These are phyloP conservation scores for Setophaga petechia DNA, from an alignment of 2,113 vertebrate species.

Conservation along the genomic window DNA sequence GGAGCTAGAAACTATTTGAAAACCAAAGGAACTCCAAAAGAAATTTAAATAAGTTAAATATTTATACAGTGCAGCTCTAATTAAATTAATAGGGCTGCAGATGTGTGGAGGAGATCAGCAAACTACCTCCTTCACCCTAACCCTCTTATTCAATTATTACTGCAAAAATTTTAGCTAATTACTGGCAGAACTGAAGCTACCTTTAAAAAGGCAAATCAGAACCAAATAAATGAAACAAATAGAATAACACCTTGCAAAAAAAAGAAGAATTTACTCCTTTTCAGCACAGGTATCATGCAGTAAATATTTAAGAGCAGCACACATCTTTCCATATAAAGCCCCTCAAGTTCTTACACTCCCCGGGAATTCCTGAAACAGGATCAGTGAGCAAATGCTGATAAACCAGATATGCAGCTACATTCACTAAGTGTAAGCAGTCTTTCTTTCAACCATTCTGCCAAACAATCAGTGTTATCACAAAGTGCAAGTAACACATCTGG, in stretches of 20 bases:
- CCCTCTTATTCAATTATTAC: background rate
- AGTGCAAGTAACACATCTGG: background rate
- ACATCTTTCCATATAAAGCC: background rate
- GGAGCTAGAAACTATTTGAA: constrained; percentile 51
- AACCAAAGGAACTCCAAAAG: constrained; percentile 51
- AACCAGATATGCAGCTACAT: background rate
- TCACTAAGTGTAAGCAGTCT: background rate
- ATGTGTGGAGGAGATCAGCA: constrained; percentile 7
- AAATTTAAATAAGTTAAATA: constrained; percentile 62
- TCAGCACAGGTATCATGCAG: background rate
- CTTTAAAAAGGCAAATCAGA: background rate
- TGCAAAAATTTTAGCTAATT: background rate
- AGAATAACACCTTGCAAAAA: background rate
- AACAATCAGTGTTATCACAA: background rate
- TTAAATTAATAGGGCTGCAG: constrained; percentile 59
- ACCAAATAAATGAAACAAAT: background rate
- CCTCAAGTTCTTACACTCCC: background rate
- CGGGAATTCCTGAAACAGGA: background rate
- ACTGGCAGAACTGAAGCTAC: background rate
- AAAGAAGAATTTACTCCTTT: background rate
- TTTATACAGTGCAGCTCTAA: constrained; percentile 65
- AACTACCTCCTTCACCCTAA: background rate
- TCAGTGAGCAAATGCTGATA: background rate
- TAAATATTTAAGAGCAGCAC: background rate
- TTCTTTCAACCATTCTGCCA: background rate